phyloP scores from a whole-genome alignment of 2,888 invertebrate species.

The Monopis laevigella region DNA sequence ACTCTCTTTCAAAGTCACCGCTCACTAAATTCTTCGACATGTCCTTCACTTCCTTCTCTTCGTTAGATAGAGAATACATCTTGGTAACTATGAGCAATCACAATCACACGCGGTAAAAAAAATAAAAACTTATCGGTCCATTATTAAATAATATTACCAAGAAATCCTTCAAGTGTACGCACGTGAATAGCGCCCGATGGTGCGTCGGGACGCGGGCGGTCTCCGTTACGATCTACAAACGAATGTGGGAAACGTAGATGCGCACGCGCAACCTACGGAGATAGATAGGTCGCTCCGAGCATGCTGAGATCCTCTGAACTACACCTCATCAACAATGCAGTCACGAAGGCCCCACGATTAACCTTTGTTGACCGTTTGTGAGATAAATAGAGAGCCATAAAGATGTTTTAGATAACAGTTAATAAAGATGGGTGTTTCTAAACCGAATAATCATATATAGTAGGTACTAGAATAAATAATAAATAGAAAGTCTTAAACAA shows the following conservation, averaged over 20 bases:
- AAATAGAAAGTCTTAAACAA: no score
- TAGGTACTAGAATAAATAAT: no score
- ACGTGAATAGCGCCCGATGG: conserved; percentile 24
- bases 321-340: conserved; percentile 17
- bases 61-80: conserved; percentile 48
- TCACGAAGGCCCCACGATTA: conserved; percentile 15
- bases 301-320: conserved; percentile 1
- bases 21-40: conserved; percentile 55
- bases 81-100: conserved; percentile 38
- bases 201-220: conserved; percentile 23
- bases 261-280: conserved; percentile 8
- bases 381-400: no score
- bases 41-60: conserved; percentile 43
- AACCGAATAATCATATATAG: no score
- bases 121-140: no score
- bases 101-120: no score
- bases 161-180: no score
- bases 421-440: no score
- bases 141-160: no score
- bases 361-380: conserved; percentile 14
- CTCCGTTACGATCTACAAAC: conserved; percentile 16
- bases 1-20: conserved; percentile 53
- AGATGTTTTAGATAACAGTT: no score
- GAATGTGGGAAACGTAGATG: conserved; percentile 4
- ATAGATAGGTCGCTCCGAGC: conserved; percentile 6